A percentile compares a stretch with the other conserved stretches of the same genome.
Evolutionary conservation across 2,797 vertebrate genomes (phyloP).

Genomic region (Etheostoma nigrum): DNA sequence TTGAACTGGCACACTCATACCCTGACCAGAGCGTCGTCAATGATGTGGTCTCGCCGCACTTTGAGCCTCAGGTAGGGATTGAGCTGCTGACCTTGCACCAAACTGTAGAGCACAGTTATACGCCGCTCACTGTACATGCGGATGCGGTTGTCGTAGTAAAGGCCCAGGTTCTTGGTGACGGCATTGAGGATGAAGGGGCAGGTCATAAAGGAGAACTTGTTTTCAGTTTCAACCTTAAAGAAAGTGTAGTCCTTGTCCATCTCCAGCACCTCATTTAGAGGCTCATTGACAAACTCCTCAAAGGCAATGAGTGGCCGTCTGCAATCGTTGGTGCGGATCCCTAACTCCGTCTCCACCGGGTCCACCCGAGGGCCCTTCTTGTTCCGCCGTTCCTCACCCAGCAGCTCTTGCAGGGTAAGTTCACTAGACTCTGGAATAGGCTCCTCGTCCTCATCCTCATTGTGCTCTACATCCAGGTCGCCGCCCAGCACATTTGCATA

Average conservation of each 20-base stretch:
- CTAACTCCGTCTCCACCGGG: slow-evolving; percentile 96
- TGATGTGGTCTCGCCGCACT: slow-evolving; percentile 97
- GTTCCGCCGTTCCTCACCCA: slow-evolving; percentile 95
- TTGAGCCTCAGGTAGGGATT: slow-evolving; percentile 98
- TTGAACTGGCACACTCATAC: slow-evolving; percentile 81
- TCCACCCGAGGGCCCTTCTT: slow-evolving; percentile 98
- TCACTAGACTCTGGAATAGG: slow-evolving; percentile 97
- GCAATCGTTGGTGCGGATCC: slow-evolving; percentile 96
- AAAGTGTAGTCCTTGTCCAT: slow-evolving; percentile 99
- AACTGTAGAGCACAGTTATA: slow-evolving; percentile 97
- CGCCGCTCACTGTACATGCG: slow-evolving; percentile 99
- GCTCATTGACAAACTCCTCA: slow-evolving; percentile 98
- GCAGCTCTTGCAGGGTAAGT: slow-evolving; percentile 95
- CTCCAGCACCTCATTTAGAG: slow-evolving; percentile 97
- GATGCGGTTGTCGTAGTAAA: slow-evolving; percentile 99
- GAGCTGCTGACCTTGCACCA: slow-evolving; percentile 98
- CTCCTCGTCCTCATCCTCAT: slow-evolving; percentile 98
- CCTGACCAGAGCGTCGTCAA: slow-evolving; percentile 97
- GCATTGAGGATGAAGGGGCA: slow-evolving; percentile 98
- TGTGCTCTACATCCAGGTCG: slow-evolving; percentile 93
- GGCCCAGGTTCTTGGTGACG: slow-evolving; percentile 98
- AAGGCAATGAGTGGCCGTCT: slow-evolving; percentile 95
- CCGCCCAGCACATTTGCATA: slow-evolving; percentile 98
- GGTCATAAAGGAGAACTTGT: slow-evolving; percentile 99
- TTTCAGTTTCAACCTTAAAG: slow-evolving; percentile 99